phyloP scores from a whole-genome alignment of 2,113 vertebrate genomes.

The Oxyura jamaicensis region DNA sequence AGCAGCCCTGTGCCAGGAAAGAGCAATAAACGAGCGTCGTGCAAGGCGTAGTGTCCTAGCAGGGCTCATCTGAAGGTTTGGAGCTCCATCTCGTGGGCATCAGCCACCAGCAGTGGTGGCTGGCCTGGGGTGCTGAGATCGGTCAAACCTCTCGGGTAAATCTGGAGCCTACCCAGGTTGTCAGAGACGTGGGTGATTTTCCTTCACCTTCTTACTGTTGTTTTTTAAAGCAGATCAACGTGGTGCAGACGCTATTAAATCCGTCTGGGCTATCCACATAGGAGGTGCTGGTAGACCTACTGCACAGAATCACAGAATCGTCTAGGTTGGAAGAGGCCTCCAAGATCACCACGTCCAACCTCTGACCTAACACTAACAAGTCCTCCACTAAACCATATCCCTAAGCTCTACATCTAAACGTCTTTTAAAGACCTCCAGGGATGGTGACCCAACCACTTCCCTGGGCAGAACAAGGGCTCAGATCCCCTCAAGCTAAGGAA shows the following conservation, averaged over 20 bases:
- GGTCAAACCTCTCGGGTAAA: accelerated
- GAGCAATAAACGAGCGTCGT: accelerated
- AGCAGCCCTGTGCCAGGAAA: background rate
- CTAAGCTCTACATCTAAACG: no score
- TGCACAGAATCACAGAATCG: background rate
- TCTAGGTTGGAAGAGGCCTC: no score
- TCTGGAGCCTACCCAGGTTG: background rate
- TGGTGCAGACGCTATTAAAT: no score
- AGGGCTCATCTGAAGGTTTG: accelerated
- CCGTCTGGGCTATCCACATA: accelerated
- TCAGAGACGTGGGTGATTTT: accelerated
- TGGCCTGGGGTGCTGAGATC: background rate
- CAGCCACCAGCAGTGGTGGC: background rate
- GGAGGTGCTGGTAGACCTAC: background rate
- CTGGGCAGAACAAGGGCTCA: no score
- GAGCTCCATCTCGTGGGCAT: background rate
- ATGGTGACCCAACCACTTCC: no score
- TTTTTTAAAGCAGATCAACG: background rate
- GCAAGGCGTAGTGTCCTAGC: accelerated
- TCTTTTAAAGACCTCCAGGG: no score
- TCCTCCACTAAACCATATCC: no score
- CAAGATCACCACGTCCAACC: no score
- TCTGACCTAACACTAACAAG: no score
- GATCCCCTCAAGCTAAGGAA: no score
- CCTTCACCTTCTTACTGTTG: accelerated